These are phyloP conservation scores for Acanthochromis polyacanthus DNA, from an alignment of 2,113 vertebrate genomes.

Conservation along the genomic window DNA sequence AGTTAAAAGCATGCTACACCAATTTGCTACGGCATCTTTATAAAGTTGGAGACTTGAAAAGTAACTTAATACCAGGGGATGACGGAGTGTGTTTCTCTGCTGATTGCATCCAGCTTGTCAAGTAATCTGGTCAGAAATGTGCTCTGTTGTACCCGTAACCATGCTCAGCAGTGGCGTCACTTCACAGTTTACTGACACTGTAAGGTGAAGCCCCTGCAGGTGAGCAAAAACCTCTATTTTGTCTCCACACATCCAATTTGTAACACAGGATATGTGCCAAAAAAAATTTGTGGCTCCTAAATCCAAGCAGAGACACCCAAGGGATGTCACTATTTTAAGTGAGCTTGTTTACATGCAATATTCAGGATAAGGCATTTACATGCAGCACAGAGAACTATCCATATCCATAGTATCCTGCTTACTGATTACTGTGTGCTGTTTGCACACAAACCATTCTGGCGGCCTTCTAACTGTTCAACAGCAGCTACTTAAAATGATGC, in stretches of 20 bases:
- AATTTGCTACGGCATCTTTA: neutral
- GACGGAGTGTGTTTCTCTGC: neutral
- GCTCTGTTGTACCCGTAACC: neutral
- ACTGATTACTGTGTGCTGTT: too few relatives aligned
- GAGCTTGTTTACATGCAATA: too few relatives aligned
- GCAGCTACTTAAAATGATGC: too few relatives aligned
- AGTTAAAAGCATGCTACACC: neutral
- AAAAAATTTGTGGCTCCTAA: conserved; percentile 14
- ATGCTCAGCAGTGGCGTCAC: too few relatives aligned
- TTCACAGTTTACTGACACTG: neutral
- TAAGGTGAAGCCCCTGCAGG: neutral
- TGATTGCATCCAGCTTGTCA: neutral
- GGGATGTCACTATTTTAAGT: too few relatives aligned
- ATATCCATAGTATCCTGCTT: too few relatives aligned
- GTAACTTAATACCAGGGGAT: conserved; percentile 3
- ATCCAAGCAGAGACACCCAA: conserved; percentile 1
- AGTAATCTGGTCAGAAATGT: too few relatives aligned
- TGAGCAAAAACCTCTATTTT: neutral
- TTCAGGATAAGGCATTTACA: too few relatives aligned
- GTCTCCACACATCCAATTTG: conserved; percentile 1
- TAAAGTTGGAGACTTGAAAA: neutral
- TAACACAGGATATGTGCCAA: conserved; percentile 1
- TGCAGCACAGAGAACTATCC: too few relatives aligned
- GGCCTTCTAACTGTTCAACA: too few relatives aligned
- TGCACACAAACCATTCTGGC: too few relatives aligned